Evolutionary conservation across 2,888 invertebrate species (phyloP).

Genomic region (Cybosia mesomella): DNA sequence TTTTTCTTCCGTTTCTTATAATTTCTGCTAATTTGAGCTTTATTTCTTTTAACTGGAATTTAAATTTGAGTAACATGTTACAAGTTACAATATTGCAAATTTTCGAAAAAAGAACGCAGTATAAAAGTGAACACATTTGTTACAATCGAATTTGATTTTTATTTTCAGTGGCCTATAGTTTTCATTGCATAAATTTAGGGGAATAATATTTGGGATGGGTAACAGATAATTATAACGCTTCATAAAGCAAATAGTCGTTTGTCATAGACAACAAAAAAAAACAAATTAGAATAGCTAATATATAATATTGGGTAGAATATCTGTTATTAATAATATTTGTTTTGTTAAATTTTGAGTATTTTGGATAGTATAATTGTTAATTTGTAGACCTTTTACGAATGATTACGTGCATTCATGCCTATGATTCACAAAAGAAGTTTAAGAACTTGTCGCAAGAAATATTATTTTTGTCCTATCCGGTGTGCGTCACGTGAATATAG

Average conservation of each 20-base stretch:
- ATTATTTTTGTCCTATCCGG: too few relatives aligned
- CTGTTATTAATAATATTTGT: conserved; percentile 55
- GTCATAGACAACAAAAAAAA: conserved; percentile 63
- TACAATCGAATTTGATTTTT: conserved; percentile 1
- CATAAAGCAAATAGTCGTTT: conserved; percentile 67
- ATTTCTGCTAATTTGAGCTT: conserved; percentile 17
- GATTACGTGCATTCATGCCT: not conserved
- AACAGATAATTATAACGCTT: conserved; percentile 57
- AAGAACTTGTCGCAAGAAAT: not conserved
- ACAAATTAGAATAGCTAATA: conserved; percentile 49
- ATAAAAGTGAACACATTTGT: not conserved
- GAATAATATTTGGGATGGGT: conserved; percentile 5
- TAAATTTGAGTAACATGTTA: not conserved
- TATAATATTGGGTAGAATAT: conserved; percentile 69
- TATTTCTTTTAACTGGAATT: not conserved
- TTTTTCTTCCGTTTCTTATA: conserved; percentile 29
- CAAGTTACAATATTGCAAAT: not conserved
- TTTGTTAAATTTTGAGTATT: conserved; percentile 5
- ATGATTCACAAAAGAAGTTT: not conserved
- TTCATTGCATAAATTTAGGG: not conserved
- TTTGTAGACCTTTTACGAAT: not conserved
- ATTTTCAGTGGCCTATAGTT: not conserved
- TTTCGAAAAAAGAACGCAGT: not conserved
- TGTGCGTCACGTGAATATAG: too few relatives aligned
- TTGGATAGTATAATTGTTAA: conserved; percentile 7